Evolutionary conservation across 2,888 invertebrate species (phyloP), one percentile per base, ranked within the genome.

Genomic region (Hoplodrina blanda): DNA sequence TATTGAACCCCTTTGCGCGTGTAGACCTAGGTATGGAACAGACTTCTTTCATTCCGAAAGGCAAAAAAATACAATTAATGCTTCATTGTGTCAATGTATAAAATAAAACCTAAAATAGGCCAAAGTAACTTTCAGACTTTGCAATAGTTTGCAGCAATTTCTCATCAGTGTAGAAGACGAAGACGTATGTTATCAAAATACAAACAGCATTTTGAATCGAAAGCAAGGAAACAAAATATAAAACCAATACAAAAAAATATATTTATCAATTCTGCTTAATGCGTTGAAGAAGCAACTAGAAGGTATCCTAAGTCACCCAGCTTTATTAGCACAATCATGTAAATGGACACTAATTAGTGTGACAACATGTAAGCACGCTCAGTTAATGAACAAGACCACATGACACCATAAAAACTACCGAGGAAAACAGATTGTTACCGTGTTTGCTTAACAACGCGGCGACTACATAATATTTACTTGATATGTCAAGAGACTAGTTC

Each of bases 311-410:
- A 46, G 19, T 53, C 62, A 37, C 17, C 33, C 25, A 10, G 15
- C 19, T 13, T 0, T 20, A 41, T 69, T 62, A 71, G n/a, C 49
- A 37, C 7, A 19, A 71, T 55, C 60, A 44, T 62, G 57, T 62
- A 25, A 74, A 74, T 78, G 30, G 17, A 56, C 52, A 41, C 62
- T 63, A 50, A 69, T 73, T 13, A 78, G 11, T 50, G 49, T 50
- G 52, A 41, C 49, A 52, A 53, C 41, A 49, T 53, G 17, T 25
- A 53, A 41, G 30, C 30, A 60, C 30, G 10, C 37, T 46, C 30
- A 41, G 61, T 44, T 46, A 33, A 59, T 53, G 46, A 56, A 64
- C 49, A 50, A 57, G 19, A 13, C 19, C 17, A 59, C 13, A 60
- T 64, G 37, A 55, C 37, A 52, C 44, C 54, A 52, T 33, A 49